phyloP scores from a whole-genome alignment of 2,113 vertebrate genomes.

The Pungitius pungitius region DNA sequence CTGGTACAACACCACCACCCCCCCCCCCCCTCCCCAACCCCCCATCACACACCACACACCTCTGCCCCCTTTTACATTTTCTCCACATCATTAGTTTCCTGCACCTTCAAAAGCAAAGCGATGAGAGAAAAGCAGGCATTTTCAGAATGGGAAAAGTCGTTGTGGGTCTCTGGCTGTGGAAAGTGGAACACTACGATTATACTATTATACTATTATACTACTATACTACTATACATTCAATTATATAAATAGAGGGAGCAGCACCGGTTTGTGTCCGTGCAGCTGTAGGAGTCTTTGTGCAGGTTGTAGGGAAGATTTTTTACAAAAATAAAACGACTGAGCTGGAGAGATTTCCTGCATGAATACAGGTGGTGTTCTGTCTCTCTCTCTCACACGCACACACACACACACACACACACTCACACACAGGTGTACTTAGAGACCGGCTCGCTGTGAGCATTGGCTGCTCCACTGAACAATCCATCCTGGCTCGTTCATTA shows the following conservation, averaged over 20 bases:
- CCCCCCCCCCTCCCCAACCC: not conserved
- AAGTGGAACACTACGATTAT: too few species aligned
- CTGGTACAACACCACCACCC: conserved; percentile 44
- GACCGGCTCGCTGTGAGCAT: not conserved
- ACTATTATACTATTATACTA: too few species aligned
- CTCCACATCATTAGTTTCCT: conserved; percentile 67
- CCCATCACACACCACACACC: too few species aligned
- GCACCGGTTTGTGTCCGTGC: not conserved
- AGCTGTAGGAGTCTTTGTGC: not conserved
- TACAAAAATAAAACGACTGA: not conserved
- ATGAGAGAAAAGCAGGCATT: conserved; percentile 52
- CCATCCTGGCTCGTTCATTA: conserved; percentile 46
- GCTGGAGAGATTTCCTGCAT: conserved; percentile 3
- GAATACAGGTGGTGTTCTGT: not conserved
- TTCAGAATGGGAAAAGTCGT: conserved; percentile 27
- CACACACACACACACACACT: not conserved
- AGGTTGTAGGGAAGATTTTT: not conserved
- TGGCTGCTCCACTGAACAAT: conserved; percentile 37
- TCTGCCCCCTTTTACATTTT: conserved; percentile 4
- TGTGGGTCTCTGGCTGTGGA: too few species aligned
- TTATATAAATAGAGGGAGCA: not conserved
- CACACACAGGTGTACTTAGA: not conserved
- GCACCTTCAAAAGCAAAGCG: conserved; percentile 56
- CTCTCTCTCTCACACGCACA: not conserved
- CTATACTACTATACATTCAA: not conserved